phyloP scores from a whole-genome alignment of 2,113 vertebrate species.

The Sturnira hondurensis region DNA sequence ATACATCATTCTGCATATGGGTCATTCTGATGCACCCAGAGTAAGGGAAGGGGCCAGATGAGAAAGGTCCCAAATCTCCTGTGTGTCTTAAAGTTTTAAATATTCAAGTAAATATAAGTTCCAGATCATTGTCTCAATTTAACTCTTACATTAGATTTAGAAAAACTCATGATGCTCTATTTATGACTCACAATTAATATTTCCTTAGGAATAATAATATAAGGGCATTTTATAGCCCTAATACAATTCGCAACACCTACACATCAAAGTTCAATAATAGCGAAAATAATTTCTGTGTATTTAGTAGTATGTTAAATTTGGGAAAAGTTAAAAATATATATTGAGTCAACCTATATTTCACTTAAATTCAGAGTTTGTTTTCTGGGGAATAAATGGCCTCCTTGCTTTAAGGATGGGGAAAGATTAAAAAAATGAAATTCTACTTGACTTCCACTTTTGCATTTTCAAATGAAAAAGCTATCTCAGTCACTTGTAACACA shows the following conservation, averaged over 20 bases:
- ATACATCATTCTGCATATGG: not conserved
- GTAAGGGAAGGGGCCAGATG: not conserved
- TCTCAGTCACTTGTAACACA: conserved; percentile 65
- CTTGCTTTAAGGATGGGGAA: not conserved
- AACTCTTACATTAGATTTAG: not conserved
- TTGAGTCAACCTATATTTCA: not conserved
- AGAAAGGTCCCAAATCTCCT: not conserved
- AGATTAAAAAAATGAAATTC: not conserved
- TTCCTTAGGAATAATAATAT: not conserved
- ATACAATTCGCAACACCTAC: not conserved
- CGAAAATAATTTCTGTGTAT: conserved; percentile 2
- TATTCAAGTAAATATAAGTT: not conserved
- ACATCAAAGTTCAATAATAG: not conserved
- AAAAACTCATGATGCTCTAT: not conserved
- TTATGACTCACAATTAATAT: not conserved
- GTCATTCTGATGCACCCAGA: not conserved
- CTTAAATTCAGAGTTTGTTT: not conserved
- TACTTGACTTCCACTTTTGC: conserved; percentile 32
- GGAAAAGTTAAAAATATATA: not conserved
- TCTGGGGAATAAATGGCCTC: not conserved
- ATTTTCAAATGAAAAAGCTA: conserved; percentile 55
- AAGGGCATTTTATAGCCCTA: not conserved
- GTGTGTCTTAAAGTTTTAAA: not conserved
- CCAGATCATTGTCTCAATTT: not conserved
- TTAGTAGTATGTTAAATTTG: not conserved